A percentile compares a stretch with the other conserved stretches of the same genome.
Evolutionary conservation across 2,797 vertebrate species (phyloP).

Genomic region (Dipus sagitta): DNA sequence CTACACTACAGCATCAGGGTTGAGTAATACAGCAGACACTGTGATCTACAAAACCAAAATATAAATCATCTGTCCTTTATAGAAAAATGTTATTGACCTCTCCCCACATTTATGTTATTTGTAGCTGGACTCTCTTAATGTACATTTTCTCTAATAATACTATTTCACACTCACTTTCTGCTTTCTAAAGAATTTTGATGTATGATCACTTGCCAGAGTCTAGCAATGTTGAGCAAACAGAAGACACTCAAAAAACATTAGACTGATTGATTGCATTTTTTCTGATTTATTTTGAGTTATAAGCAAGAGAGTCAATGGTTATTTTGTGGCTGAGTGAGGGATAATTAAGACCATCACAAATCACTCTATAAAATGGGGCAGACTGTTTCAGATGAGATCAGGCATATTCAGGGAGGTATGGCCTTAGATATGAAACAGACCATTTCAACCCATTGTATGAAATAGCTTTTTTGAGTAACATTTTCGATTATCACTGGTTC

Average conservation of each 20-base stretch:
- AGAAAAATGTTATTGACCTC: background rate
- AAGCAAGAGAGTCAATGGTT: conserved; percentile 68
- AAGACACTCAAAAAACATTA: conserved; percentile 70
- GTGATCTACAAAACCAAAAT: background rate
- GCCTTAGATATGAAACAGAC: background rate
- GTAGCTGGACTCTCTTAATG: background rate
- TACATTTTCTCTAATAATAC: conserved; percentile 38
- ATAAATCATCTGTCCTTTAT: background rate
- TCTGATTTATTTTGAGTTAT: conserved; percentile 75
- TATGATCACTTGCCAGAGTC: conserved; percentile 70
- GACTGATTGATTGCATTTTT: conserved; percentile 75
- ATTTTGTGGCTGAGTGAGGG: conserved; percentile 61
- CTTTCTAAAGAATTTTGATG: conserved; percentile 68
- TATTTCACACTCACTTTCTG: conserved; percentile 34
- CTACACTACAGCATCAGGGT: background rate
- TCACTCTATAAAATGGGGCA: conserved; percentile 28
- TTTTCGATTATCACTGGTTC: conserved; percentile 64
- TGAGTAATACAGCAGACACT: background rate
- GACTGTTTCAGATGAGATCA: conserved; percentile 54
- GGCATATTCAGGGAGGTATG: no score
- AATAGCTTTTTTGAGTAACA: conserved; percentile 29
- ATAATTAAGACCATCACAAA: conserved; percentile 63
- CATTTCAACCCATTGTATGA: conserved; percentile 71
- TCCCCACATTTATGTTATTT: conserved; percentile 6
- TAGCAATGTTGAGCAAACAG: conserved; percentile 62